phyloP scores from a whole-genome alignment of 2,113 vertebrate species.

The Pyxicephalus adspersus region DNA sequence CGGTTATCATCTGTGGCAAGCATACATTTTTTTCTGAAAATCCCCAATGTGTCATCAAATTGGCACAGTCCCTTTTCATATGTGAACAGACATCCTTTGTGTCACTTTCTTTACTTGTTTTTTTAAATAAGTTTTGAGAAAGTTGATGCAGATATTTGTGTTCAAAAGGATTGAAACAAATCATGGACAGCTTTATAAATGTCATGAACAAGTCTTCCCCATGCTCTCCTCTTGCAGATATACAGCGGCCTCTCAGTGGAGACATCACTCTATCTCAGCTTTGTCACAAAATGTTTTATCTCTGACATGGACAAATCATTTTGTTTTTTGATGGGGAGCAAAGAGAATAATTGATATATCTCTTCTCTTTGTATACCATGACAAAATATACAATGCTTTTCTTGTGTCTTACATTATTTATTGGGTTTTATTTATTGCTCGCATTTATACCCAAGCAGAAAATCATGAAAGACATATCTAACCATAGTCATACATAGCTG shows the following conservation, averaged over 20 bases:
- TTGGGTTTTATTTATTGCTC: background rate
- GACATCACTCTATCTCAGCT: background rate
- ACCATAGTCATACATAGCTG: too few relatives aligned
- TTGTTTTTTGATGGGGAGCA: conserved; percentile 14
- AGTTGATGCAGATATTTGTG: background rate
- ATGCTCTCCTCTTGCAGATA: background rate
- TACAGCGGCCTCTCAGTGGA: conserved; percentile 8
- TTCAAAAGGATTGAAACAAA: background rate
- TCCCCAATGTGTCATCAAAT: too few relatives aligned
- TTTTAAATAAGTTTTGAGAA: background rate
- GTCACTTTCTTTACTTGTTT: background rate
- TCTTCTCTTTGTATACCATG: conserved; percentile 5
- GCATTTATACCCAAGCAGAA: background rate
- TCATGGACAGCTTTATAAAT: conserved; percentile 1
- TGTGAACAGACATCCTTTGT: too few relatives aligned
- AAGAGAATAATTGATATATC: conserved; percentile 32
- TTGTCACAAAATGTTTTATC: conserved; percentile 7
- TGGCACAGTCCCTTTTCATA: too few relatives aligned
- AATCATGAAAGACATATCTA: too few relatives aligned
- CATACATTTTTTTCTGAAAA: too few relatives aligned
- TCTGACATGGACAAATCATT: conserved; percentile 20
- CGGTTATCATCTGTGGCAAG: too few relatives aligned
- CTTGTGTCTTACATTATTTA: background rate
- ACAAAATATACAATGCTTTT: conserved; percentile 1
- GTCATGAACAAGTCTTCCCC: background rate